phyloP scores from a whole-genome alignment of 2,888 invertebrate species.

The Brachyptera risi region DNA sequence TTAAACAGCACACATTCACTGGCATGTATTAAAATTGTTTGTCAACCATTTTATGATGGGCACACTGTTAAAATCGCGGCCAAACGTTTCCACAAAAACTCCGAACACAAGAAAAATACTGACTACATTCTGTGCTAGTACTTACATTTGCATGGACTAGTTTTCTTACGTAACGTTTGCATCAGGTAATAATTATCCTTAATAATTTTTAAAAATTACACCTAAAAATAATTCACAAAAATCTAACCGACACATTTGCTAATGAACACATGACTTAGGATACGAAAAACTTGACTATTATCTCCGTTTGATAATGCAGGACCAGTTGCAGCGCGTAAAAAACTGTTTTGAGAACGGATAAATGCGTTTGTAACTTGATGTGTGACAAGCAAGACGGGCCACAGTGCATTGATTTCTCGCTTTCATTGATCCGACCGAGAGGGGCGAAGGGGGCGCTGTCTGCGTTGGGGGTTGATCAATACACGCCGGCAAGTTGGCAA shows the following conservation, averaged over 20 bases:
- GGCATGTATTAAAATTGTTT: not conserved
- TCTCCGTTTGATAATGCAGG: no score
- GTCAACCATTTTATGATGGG: conserved; percentile 7
- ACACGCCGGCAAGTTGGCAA: not conserved
- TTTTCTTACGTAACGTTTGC: conserved; percentile 91
- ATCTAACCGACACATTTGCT: not conserved
- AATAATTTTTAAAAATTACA: conserved; percentile 10
- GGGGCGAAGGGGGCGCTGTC: not conserved
- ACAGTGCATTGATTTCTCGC: not conserved
- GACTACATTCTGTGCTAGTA: no score
- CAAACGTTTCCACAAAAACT: not conserved
- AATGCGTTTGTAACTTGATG: no score
- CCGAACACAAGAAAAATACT: not conserved
- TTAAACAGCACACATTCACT: no score
- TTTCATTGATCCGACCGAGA: not conserved
- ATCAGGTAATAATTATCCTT: conserved; percentile 45
- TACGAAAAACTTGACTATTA: no score
- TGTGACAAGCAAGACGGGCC: no score
- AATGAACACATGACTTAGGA: not conserved
- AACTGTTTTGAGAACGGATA: no score
- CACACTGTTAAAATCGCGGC: not conserved
- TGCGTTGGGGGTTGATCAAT: not conserved
- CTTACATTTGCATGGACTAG: conserved; percentile 93
- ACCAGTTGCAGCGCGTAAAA: no score
- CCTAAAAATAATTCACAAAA: not conserved